phyloP scores from a whole-genome alignment of 2,888 invertebrate genomes.

The Macrosoma leucophasiata region DNA sequence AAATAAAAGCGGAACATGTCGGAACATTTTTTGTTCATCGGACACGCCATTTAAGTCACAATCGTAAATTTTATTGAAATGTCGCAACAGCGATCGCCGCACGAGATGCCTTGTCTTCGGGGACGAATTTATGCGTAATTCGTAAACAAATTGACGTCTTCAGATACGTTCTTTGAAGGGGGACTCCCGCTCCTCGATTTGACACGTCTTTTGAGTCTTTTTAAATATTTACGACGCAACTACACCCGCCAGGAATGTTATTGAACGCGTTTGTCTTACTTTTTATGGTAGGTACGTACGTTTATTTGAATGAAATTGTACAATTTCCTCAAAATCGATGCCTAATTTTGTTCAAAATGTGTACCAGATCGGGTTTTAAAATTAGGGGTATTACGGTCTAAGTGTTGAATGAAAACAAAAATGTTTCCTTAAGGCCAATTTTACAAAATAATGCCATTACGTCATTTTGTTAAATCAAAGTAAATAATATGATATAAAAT shows the following conservation, averaged over 20 bases:
- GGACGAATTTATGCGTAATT: slow-evolving; percentile 75
- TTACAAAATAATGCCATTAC: no score
- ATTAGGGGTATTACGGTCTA: no score
- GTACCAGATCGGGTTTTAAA: no score
- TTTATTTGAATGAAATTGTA: no score
- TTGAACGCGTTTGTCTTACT: slow-evolving; percentile 10
- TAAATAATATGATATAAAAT: no score
- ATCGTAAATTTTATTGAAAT: slow-evolving; percentile 76
- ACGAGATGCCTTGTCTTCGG: slow-evolving; percentile 70
- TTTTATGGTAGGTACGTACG: slow-evolving; percentile 12
- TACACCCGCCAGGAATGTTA: slow-evolving; percentile 16
- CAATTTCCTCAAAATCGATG: no score
- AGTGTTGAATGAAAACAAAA: no score
- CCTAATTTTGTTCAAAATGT: no score
- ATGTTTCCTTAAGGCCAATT: no score
- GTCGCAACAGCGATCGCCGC: slow-evolving; percentile 71
- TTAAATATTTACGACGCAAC: slow-evolving; percentile 33
- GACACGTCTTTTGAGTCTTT: slow-evolving; percentile 57
- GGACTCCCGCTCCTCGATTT: slow-evolving; percentile 55
- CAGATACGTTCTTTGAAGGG: slow-evolving; percentile 58
- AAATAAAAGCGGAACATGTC: slow-evolving; percentile 67
- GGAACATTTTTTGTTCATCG: slow-evolving; percentile 64
- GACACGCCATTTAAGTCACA: slow-evolving; percentile 72
- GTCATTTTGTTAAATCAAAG: no score
- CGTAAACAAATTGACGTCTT: slow-evolving; percentile 74